These are phyloP conservation scores for Heliconius eleuchia DNA, from an alignment of 1,140 invertebrate genomes.

Conservation along the genomic window DNA sequence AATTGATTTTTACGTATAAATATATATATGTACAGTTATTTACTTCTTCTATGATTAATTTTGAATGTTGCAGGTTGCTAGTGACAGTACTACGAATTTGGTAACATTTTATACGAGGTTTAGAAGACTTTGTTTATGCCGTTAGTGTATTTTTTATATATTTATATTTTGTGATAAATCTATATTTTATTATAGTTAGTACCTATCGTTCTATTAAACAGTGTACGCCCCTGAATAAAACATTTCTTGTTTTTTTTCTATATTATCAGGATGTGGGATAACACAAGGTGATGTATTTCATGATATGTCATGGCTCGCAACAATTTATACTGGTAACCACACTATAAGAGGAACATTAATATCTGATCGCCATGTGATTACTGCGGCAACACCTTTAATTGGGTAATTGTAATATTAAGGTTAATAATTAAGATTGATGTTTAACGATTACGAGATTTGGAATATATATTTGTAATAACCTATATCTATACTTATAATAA, in stretches of 20 bases:
- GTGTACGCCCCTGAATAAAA: no score
- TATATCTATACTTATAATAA: no score
- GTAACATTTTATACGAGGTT: conserved; percentile 28
- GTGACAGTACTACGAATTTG: conserved; percentile 19
- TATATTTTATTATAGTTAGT: no score
- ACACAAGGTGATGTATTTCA: conserved; percentile 48
- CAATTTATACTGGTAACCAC: conserved; percentile 60
- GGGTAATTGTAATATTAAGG: conserved; percentile 58
- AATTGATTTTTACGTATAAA: background rate
- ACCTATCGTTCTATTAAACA: no score
- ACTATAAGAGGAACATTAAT: conserved; percentile 78
- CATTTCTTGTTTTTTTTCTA: background rate
- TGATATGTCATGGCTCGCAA: conserved; percentile 82
- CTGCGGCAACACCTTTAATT: conserved; percentile 77
- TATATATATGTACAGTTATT: background rate
- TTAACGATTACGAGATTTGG: background rate
- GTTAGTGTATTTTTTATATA: conserved; percentile 25
- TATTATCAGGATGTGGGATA: conserved; percentile 22
- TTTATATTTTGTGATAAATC: background rate
- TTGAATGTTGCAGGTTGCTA: conserved; percentile 9
- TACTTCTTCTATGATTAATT: background rate
- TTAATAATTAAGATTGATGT: background rate
- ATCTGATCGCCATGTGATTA: conserved; percentile 82
- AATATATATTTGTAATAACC: no score
- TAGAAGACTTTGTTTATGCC: conserved; percentile 27